phyloP scores from a whole-genome alignment of 2,888 invertebrate genomes.

The Baccha elongata region DNA sequence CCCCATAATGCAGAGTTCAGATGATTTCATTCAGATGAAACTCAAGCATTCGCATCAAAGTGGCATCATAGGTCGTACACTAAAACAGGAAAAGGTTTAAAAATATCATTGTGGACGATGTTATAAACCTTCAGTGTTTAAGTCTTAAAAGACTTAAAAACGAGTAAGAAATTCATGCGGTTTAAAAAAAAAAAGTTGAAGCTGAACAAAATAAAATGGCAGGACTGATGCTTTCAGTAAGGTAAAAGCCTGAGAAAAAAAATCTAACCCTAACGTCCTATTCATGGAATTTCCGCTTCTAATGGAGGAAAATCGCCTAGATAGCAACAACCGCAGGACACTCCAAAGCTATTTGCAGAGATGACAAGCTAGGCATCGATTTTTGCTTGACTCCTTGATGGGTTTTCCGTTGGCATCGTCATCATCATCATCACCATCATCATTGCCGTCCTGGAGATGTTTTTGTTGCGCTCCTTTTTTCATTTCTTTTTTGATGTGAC shows the following conservation, averaged over 20 bases:
- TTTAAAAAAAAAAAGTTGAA: no score
- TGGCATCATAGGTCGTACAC: no score
- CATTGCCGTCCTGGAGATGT: background rate
- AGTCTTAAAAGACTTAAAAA: no score
- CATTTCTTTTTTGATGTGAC: background rate
- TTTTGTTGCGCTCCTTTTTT: slow-evolving; percentile 10
- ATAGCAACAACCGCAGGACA: slow-evolving; percentile 67
- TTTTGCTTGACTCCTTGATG: slow-evolving; percentile 57
- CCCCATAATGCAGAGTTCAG: no score
- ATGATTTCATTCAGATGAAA: no score
- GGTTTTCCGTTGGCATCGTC: slow-evolving; percentile 34
- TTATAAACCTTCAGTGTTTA: no score
- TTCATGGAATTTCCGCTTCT: slow-evolving; percentile 25
- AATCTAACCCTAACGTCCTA: background rate
- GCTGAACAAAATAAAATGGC: background rate
- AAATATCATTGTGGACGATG: no score
- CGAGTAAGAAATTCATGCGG: no score
- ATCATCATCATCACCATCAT: slow-evolving; percentile 21
- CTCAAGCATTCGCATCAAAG: no score
- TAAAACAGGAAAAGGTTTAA: no score
- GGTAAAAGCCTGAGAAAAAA: background rate
- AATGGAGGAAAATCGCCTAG: slow-evolving; percentile 55
- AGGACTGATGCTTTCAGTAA: background rate
- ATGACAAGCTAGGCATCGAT: slow-evolving; percentile 62
- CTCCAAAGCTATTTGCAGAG: slow-evolving; percentile 65